A percentile compares a stretch with the other conserved stretches of the same genome.
Conservation (phyloP, 2,113 vertebrate genomes). For the Dipodomys stephensi region DNA sequence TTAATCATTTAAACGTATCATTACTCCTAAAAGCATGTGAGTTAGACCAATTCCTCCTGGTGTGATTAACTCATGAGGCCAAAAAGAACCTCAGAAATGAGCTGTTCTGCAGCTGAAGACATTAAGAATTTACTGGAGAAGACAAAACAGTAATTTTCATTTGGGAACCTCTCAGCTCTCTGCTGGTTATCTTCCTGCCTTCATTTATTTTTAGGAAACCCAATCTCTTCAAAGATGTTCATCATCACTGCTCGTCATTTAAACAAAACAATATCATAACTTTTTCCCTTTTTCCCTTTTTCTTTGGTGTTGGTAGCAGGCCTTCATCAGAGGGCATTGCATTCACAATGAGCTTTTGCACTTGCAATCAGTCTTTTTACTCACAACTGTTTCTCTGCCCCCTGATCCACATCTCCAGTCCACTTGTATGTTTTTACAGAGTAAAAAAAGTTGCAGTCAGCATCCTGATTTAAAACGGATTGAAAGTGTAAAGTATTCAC, state of each 20-base stretch:
- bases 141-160: slow-evolving; percentile 72
- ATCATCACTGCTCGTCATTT: slow-evolving; percentile 38
- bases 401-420: too few species aligned
- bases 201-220: slow-evolving; percentile 78
- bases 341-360: too few species aligned
- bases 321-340: too few species aligned
- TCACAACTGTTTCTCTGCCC: too few species aligned
- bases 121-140: slow-evolving; percentile 70
- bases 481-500: slow-evolving; percentile 16
- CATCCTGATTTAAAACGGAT: slow-evolving; percentile 43
- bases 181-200: slow-evolving; percentile 69
- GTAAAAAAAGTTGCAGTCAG: slow-evolving; percentile 41
- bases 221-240: slow-evolving; percentile 57
- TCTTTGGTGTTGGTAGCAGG: too few species aligned
- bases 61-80: slow-evolving; percentile 82
- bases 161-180: slow-evolving; percentile 61
- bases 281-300: too few species aligned
- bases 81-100: slow-evolving; percentile 84
- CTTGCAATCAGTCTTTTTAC: too few species aligned
- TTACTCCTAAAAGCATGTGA: slow-evolving; percentile 86
- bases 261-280: not conserved
- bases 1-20: slow-evolving; percentile 89
- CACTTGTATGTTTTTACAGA: too few species aligned
- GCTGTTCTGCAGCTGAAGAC: slow-evolving; percentile 78
- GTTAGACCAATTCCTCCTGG: slow-evolving; percentile 85